Conservation (phyloP, 2,888 invertebrate genomes). For the Elmis aenea region DNA sequence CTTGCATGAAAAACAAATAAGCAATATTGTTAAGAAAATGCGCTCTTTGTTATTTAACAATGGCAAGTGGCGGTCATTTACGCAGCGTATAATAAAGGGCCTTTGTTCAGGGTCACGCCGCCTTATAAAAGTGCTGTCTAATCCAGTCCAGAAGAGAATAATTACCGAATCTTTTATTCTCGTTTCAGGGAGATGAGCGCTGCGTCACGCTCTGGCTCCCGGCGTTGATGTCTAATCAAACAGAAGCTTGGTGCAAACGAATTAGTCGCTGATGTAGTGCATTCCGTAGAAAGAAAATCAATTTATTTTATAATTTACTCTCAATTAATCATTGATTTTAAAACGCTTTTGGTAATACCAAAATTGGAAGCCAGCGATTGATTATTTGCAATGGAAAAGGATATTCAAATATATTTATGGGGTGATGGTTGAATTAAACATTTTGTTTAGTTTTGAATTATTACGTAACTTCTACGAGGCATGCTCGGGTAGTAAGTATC, state of each 20-base stretch:
- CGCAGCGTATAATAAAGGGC: constrained; percentile 27
- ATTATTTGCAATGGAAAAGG: too few species aligned
- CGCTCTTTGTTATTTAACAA: constrained; percentile 24
- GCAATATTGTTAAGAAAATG: too few species aligned
- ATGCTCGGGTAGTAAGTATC: too few species aligned
- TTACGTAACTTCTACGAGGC: too few species aligned
- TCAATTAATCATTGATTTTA: constrained; percentile 7
- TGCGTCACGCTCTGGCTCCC: constrained; percentile 19
- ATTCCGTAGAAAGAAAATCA: constrained; percentile 24
- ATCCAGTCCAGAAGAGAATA: constrained; percentile 30
- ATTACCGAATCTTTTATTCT: constrained; percentile 26
- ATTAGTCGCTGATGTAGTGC: constrained; percentile 17
- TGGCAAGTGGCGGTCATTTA: constrained; percentile 30
- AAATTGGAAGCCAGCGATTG: too few species aligned
- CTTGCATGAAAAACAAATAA: too few species aligned
- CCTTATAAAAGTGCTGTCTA: constrained; percentile 30
- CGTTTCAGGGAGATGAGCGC: constrained; percentile 20
- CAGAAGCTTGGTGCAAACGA: constrained; percentile 17
- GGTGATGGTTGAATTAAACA: neutral
- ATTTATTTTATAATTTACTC: constrained; percentile 25
- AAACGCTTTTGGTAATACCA: too few species aligned
- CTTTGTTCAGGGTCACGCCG: constrained; percentile 25
- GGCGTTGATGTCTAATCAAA: constrained; percentile 20
- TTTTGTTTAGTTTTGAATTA: neutral
- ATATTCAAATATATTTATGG: too few species aligned